Conservation (phyloP, 2,888 invertebrate genomes). For the Escarpia spicata region DNA sequence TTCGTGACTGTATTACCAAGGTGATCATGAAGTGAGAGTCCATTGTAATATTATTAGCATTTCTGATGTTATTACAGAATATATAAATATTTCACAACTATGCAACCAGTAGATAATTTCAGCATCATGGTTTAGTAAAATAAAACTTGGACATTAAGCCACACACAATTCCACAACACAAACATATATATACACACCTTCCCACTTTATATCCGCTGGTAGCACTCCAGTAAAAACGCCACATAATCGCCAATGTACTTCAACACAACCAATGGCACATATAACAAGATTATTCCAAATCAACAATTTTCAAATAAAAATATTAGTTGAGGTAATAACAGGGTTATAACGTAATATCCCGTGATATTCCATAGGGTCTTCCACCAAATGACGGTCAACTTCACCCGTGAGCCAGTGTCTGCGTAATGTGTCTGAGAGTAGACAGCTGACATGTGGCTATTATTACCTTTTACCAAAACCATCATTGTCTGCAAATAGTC, state of each 20-base stretch:
- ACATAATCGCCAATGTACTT: not conserved
- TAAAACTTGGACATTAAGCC: not conserved
- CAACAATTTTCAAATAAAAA: not conserved
- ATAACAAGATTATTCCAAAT: not conserved
- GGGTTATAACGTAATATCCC: not conserved
- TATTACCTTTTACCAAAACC: not conserved
- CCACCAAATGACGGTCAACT: not conserved
- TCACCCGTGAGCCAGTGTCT: not conserved
- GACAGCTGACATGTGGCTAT: not conserved
- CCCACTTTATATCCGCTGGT: not conserved
- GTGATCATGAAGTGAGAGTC: too few species aligned
- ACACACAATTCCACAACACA: constrained; percentile 8
- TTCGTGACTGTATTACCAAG: too few species aligned
- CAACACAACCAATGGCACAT: not conserved
- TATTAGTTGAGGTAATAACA: not conserved
- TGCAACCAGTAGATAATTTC: not conserved
- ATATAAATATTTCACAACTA: not conserved
- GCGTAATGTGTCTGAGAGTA: not conserved
- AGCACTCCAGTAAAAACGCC: not conserved
- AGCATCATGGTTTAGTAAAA: not conserved
- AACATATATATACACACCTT: not conserved
- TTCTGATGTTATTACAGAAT: not conserved
- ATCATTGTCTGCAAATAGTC: not conserved
- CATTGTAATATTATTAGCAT: not conserved
- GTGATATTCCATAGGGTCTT: not conserved